Evolutionary conservation across 2,888 invertebrate species (phyloP).

Genomic region (Mantis religiosa): DNA sequence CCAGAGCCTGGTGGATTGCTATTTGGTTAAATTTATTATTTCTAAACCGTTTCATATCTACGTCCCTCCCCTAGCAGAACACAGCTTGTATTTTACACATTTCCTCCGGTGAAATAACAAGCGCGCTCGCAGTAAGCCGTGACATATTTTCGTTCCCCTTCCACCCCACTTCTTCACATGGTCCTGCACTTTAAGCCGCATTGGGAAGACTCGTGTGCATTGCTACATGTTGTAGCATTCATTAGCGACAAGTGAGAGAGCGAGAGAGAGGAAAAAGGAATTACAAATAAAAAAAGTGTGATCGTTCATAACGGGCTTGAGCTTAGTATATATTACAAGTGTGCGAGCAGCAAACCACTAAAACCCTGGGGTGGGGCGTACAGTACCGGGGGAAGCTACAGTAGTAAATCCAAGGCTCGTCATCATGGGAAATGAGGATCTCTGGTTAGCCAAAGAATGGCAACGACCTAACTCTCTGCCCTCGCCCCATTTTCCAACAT

Average conservation of each 20-base stretch:
- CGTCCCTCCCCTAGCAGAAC: not conserved
- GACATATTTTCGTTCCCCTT: not conserved
- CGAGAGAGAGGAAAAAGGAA: not conserved
- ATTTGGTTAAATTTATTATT: not conserved
- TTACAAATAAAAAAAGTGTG: not conserved
- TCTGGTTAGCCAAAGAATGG: slow-evolving; percentile 31
- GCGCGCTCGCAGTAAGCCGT: not conserved
- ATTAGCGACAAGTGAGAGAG: not conserved
- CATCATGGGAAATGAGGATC: slow-evolving; percentile 29
- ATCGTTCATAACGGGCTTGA: slow-evolving; percentile 14
- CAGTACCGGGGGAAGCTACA: not conserved
- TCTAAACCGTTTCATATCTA: slow-evolving; percentile 8
- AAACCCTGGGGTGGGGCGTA: not conserved
- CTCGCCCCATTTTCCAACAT: not conserved
- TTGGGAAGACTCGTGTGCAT: not conserved
- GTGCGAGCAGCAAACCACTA: slow-evolving; percentile 13
- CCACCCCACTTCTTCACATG: not conserved
- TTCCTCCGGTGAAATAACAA: not conserved
- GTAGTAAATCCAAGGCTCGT: slow-evolving; percentile 30
- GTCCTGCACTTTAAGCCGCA: not conserved
- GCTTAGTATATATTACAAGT: slow-evolving; percentile 15
- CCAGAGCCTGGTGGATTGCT: not conserved
- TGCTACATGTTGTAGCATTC: not conserved
- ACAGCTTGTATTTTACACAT: not conserved
- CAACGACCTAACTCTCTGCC: slow-evolving; percentile 2